Conservation (phyloP, 2,113 vertebrate genomes). For the Chascanopsetta lugubris region DNA sequence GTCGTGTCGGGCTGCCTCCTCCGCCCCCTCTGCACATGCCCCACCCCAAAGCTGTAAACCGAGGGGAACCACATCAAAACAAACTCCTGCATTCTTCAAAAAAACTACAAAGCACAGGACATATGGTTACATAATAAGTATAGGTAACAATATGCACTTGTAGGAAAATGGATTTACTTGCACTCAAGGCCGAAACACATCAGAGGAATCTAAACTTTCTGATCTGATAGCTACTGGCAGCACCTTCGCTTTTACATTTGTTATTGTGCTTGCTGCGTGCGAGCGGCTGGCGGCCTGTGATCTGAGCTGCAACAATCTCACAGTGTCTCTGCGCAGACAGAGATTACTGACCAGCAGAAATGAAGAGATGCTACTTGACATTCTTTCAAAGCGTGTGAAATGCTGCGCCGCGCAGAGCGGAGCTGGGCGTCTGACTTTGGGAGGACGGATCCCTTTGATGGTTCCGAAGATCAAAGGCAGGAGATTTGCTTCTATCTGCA, state of each 20-base stretch:
- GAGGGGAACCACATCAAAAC: too few relatives aligned
- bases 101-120: neutral
- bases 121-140: neutral
- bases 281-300: constrained; percentile 23
- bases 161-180: constrained; percentile 4
- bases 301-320: constrained; percentile 32
- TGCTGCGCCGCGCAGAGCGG: constrained; percentile 41
- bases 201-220: constrained; percentile 4
- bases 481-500: constrained; percentile 77
- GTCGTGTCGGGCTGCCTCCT: too few relatives aligned
- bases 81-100: neutral
- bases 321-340: constrained; percentile 37
- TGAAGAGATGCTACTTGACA: constrained; percentile 59
- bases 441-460: constrained; percentile 73
- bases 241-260: constrained; percentile 25
- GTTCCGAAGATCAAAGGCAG: constrained; percentile 74
- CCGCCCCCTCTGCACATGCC: too few relatives aligned
- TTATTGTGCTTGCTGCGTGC: constrained; percentile 28
- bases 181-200: neutral
- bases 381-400: constrained; percentile 66
- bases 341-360: constrained; percentile 63
- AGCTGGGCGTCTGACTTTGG: constrained; percentile 60
- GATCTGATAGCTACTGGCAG: constrained; percentile 13
- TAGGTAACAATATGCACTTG: neutral
- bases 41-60: too few relatives aligned